phyloP scores from a whole-genome alignment of 2,113 vertebrate genomes.

The Melanotaenia duboulayi region DNA sequence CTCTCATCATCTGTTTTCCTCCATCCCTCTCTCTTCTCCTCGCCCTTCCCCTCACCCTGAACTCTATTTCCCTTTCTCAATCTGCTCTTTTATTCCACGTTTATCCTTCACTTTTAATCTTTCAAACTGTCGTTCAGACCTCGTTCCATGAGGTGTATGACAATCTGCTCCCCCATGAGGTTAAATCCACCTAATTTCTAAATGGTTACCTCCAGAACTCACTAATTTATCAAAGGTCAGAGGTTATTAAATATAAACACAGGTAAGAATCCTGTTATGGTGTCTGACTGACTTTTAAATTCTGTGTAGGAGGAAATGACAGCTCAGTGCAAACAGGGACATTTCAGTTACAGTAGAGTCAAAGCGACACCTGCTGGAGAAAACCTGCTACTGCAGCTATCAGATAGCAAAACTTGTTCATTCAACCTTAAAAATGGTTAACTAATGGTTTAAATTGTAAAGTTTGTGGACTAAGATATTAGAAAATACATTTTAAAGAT shows the following conservation, averaged over 20 bases:
- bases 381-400: neutral
- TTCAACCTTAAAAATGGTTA: no score
- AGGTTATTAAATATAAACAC: no score
- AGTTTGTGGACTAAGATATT: no score
- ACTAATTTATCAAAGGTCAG: no score
- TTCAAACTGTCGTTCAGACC: no score
- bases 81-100: neutral
- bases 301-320: constrained; percentile 5
- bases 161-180: no score
- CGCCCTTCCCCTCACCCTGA: neutral
- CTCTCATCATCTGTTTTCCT: constrained; percentile 48
- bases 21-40: constrained; percentile 32
- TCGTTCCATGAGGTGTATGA: no score
- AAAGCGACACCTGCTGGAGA: constrained; percentile 17
- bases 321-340: neutral
- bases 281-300: constrained; percentile 10
- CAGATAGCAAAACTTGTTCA: no score
- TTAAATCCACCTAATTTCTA: no score
- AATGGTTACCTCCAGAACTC: no score
- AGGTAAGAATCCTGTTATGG: neutral
- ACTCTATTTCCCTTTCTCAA: constrained; percentile 2
- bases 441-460: no score
- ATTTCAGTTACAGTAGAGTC: neutral
- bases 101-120: neutral
- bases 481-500: no score